Percentiles rank a stretch among this genome's conserved stretches.
Conservation (phyloP, 2,888 invertebrate genomes). For the Cancer borealis region DNA sequence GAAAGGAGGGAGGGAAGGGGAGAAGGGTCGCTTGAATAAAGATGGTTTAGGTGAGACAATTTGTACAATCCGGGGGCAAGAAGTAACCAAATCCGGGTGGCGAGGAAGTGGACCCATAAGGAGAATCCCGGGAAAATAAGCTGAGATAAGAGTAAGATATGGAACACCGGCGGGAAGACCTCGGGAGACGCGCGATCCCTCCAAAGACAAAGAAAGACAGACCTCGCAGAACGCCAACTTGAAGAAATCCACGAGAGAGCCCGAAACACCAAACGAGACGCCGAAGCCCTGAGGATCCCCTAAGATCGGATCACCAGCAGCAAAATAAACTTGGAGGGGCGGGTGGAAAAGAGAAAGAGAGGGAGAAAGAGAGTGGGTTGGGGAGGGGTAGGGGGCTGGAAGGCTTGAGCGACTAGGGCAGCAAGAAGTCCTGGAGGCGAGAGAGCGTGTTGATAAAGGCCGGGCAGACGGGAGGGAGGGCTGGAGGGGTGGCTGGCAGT, state of each 20-base stretch:
- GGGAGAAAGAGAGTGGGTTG: background rate
- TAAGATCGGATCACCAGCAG: conserved; percentile 47
- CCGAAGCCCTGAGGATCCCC: conserved; percentile 53
- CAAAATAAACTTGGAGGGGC: conserved; percentile 60
- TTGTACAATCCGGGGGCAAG: conserved; percentile 67
- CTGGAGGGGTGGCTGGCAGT: conserved; percentile 57
- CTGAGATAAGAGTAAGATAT: conserved; percentile 68
- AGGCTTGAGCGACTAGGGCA: conserved; percentile 46
- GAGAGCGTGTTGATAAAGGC: conserved; percentile 62
- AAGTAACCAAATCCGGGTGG: conserved; percentile 68
- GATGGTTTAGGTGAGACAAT: conserved; percentile 72
- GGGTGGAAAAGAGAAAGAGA: conserved; percentile 25
- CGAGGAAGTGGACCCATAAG: conserved; percentile 63
- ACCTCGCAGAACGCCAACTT: conserved; percentile 51
- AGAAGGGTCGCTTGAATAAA: conserved; percentile 63
- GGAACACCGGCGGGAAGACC: conserved; percentile 22
- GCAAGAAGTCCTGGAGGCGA: conserved; percentile 63
- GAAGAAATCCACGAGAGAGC: conserved; percentile 41
- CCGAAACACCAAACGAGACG: conserved; percentile 63
- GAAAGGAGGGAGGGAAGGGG: background rate
- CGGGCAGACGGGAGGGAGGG: conserved; percentile 42
- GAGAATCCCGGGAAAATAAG: conserved; percentile 63
- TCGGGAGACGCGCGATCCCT: conserved; percentile 57
- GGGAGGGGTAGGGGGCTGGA: background rate
- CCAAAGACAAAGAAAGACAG: conserved; percentile 49